These are phyloP conservation scores for Parazoanthus atlanticus DNA, from an alignment of 92 coral and sea anemone genomes.

Conservation along the genomic window DNA sequence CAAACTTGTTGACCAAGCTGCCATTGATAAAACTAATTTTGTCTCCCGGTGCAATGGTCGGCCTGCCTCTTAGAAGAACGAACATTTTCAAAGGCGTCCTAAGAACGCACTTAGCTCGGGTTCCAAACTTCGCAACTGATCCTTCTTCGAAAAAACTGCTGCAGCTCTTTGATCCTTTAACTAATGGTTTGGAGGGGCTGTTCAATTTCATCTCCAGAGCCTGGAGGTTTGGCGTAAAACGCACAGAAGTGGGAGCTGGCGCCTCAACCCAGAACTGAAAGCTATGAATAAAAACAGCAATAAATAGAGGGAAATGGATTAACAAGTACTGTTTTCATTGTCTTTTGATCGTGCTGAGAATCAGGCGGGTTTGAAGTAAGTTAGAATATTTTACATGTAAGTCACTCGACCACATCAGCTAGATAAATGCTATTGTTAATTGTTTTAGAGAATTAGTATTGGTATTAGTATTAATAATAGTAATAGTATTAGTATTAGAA, in stretches of 20 bases:
- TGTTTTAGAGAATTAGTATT: too few relatives aligned
- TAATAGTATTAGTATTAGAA: too few relatives aligned
- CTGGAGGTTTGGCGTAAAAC: conserved; percentile 57
- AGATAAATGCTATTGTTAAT: too few relatives aligned
- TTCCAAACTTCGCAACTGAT: conserved; percentile 53
- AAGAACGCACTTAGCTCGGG: conserved; percentile 48
- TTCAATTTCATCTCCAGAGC: conserved; percentile 54
- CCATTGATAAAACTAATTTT: conserved; percentile 41
- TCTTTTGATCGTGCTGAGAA: too few relatives aligned
- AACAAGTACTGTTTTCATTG: too few relatives aligned
- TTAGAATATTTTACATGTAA: too few relatives aligned
- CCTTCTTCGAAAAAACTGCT: conserved; percentile 41
- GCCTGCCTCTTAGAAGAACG: conserved; percentile 50
- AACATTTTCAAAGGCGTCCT: conserved; percentile 41
- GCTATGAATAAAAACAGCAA: neutral
- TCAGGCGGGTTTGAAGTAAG: too few relatives aligned
- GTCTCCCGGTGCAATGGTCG: conserved; percentile 52
- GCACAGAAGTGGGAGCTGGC: conserved; percentile 34
- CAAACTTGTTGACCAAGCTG: conserved; percentile 38
- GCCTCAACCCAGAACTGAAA: conserved; percentile 58
- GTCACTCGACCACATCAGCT: too few relatives aligned
- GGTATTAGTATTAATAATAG: too few relatives aligned
- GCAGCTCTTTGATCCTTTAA: conserved; percentile 38
- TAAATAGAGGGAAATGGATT: too few relatives aligned
- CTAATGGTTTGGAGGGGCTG: conserved; percentile 7